Conservation (phyloP, 2,888 invertebrate genomes). For the Oeneis ivallda region DNA sequence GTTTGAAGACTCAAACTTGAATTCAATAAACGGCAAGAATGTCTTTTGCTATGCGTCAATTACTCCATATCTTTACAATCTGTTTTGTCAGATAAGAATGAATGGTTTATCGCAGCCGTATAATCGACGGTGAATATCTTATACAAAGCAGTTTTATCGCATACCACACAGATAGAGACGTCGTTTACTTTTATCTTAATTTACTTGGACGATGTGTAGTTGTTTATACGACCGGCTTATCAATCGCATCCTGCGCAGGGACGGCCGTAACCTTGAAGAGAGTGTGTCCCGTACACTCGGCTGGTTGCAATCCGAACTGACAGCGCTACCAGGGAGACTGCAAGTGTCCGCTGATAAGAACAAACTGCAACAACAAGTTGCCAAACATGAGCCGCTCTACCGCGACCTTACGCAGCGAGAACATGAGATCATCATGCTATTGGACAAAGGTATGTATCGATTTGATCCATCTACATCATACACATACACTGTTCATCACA, state of each 20-base stretch:
- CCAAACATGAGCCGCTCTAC: conserved; percentile 94
- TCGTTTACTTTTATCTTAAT: conserved; percentile 1
- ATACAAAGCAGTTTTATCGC: conserved; percentile 4
- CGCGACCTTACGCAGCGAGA: conserved; percentile 93
- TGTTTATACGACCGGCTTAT: background rate
- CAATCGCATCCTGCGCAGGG: conserved; percentile 69
- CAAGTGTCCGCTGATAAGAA: conserved; percentile 93
- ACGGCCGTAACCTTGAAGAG: conserved; percentile 94
- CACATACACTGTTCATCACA: too few species aligned
- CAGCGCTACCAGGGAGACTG: conserved; percentile 87
- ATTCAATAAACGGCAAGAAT: background rate
- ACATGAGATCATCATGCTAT: conserved; percentile 95
- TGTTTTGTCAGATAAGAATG: background rate
- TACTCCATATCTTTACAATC: background rate
- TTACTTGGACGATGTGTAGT: background rate
- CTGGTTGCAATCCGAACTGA: conserved; percentile 92
- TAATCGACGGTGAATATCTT: background rate
- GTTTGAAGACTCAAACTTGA: background rate
- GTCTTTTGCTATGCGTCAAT: background rate
- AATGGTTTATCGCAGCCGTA: background rate
- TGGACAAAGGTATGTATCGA: conserved; percentile 88
- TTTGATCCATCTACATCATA: too few species aligned
- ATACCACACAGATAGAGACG: background rate
- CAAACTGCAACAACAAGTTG: conserved; percentile 92
- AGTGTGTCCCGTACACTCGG: conserved; percentile 93